A percentile compares a stretch with the other conserved stretches of the same genome.
Evolutionary conservation across 2,797 vertebrate species (phyloP).

Genomic region (Neosalanx taihuensis): DNA sequence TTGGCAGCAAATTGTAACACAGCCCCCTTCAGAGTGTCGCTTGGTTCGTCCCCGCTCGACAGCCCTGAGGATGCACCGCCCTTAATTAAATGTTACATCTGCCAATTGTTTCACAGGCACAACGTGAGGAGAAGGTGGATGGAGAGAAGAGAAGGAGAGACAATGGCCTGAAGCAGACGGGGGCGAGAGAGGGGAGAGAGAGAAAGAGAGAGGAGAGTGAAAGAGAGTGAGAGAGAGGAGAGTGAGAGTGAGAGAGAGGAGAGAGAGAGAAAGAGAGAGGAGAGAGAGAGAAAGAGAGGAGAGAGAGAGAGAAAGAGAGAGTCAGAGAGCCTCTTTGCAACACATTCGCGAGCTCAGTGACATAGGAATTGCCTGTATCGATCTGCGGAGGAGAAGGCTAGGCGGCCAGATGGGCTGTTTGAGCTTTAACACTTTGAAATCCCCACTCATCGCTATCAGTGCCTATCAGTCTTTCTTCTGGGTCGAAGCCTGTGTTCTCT

Average conservation of each 20-base stretch:
- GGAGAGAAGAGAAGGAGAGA: conserved; percentile 14
- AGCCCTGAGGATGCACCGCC: conserved; percentile 72
- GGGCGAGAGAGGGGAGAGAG: conserved; percentile 45
- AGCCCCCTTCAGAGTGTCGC: conserved; percentile 71
- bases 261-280: conserved; percentile 23
- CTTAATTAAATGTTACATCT: conserved; percentile 81
- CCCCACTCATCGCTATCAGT: conserved; percentile 64
- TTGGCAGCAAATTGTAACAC: conserved; percentile 74
- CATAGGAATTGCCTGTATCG: conserved; percentile 63
- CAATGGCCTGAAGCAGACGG: not conserved
- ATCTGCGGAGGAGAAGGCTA: conserved; percentile 52
- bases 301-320: conserved; percentile 28
- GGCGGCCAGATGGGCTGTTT: conserved; percentile 48
- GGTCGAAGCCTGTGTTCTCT: conserved; percentile 39
- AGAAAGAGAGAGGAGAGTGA: conserved; percentile 56
- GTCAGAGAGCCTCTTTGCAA: conserved; percentile 51
- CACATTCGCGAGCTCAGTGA: conserved; percentile 64
- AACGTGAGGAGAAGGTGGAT: conserved; percentile 38
- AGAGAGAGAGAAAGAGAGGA: conserved; percentile 15
- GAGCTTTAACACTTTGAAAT: conserved; percentile 69
- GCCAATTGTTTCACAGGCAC: conserved; percentile 77
- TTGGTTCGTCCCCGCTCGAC: conserved; percentile 60
- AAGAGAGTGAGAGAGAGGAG: conserved; percentile 34
- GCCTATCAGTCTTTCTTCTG: conserved; percentile 51
- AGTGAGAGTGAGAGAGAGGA: not conserved